Conservation (phyloP, 2,797 vertebrate genomes). For the Mallotus villosus region DNA sequence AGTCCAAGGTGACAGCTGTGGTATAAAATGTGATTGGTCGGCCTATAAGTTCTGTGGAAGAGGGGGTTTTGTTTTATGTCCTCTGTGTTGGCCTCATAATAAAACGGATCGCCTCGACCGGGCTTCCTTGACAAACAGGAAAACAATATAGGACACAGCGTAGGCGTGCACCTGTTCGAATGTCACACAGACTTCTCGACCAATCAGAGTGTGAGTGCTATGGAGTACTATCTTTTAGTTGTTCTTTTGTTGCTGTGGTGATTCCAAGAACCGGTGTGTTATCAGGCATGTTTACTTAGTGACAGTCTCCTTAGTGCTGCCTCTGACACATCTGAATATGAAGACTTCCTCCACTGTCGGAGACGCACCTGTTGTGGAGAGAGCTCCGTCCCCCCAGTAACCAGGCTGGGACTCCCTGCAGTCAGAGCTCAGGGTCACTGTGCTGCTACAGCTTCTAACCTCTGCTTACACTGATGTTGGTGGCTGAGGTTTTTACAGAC, state of each 20-base stretch:
- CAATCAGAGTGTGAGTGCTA: slow-evolving; percentile 30
- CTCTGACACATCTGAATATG: slow-evolving; percentile 14
- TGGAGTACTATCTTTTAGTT: slow-evolving; percentile 41
- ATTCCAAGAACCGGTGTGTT: slow-evolving; percentile 31
- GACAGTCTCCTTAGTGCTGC: slow-evolving; percentile 6
- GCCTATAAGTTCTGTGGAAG: slow-evolving; percentile 30
- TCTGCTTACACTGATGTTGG: slow-evolving; percentile 24
- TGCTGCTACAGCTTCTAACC: slow-evolving; percentile 32
- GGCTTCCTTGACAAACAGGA: not conserved
- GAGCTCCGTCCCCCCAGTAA: slow-evolving; percentile 13
- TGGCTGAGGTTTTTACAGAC: slow-evolving; percentile 45
- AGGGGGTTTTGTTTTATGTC: slow-evolving; percentile 30
- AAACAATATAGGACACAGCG: not conserved
- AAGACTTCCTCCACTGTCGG: slow-evolving; percentile 1
- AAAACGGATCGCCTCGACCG: not conserved
- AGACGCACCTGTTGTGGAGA: not conserved
- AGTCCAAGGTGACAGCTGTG: slow-evolving; percentile 65
- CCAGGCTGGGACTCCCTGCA: too few species aligned
- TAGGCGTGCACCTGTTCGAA: slow-evolving; percentile 2
- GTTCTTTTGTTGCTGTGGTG: slow-evolving; percentile 25
- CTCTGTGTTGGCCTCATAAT: slow-evolving; percentile 6
- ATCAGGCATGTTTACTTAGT: slow-evolving; percentile 9
- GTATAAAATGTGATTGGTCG: slow-evolving; percentile 20
- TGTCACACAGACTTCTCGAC: slow-evolving; percentile 41
- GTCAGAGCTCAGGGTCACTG: not conserved